Base-by-base conservation (phyloP, 2,113 vertebrate species). In the Parus major region DNA sequence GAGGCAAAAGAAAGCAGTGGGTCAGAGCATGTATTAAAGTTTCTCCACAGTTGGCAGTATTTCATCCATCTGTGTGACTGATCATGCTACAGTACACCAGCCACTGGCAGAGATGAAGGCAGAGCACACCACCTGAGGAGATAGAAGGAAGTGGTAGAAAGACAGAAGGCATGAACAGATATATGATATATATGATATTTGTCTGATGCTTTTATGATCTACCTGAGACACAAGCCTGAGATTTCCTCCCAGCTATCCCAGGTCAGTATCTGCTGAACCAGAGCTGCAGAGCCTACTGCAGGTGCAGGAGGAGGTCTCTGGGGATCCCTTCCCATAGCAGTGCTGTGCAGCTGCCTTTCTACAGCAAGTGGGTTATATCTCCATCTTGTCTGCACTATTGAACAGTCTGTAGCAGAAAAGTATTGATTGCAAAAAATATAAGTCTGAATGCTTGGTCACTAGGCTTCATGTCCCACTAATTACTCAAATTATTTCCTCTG, bases 81-180 rank as follows among this genome's bases (percentile, higher is more conserved):
- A n/a, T 46, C 46, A 15, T n/a, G 44, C 57, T 42, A 4, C 70
- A 44, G 44, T 2, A 7, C 27, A 39, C 12, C 56, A 90, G 88
- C 11, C 15, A 3, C 27, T 14, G n/a, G 6, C 60, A 25, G 71
- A 76, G 53, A 72, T 0, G 0, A 1, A 28, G 49, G 61, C 46
- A 49, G 27, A 79, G 61, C 39, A 12, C 53, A 24, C 14, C 23
- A 11, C 14, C 76, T 9, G 6, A 70, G 69, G 10, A 57, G 73
- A 61, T 0, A 82, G 72, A 59, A 70, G 29, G 41, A 61, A 66
- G 64, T 9, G n/a, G 29, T 24, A 79, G 56, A 52, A 86, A 14
- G 69, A 46, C 65, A 83, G 71, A 53, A 70, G 53, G 70, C 31
- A 75, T 1, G 1, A 29, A 27, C 15, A 47, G 31, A 44, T 57